A percentile compares a stretch with the other conserved stretches of the same genome.
Conservation (phyloP, 2,113 vertebrate genomes). For the Myrmecophaga tridactyla region DNA sequence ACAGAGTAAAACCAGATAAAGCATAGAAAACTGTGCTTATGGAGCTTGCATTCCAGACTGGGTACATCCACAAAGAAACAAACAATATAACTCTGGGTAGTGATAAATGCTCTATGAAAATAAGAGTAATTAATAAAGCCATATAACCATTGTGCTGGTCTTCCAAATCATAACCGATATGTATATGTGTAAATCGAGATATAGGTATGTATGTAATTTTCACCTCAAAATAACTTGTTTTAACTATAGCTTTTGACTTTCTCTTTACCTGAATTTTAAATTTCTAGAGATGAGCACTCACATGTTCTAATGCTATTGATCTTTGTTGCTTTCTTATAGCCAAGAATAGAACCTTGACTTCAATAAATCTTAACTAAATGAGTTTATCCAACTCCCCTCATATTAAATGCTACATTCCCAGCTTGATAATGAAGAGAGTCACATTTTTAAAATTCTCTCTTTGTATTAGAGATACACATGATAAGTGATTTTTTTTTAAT, state of each 20-base stretch:
- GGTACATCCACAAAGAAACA: not conserved
- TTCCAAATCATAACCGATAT: not conserved
- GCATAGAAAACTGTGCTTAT: fast-evolving
- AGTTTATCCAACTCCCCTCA: not conserved
- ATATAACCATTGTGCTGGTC: too few species aligned
- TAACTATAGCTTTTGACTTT: not conserved
- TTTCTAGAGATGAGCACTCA: not conserved
- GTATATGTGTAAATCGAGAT: not conserved
- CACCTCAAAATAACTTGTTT: not conserved
- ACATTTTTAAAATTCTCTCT: not conserved
- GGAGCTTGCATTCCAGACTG: not conserved
- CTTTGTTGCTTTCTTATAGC: not conserved
- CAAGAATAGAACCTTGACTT: not conserved
- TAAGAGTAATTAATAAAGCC: too few species aligned
- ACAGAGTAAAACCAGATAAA: not conserved
- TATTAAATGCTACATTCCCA: not conserved
- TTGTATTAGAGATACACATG: not conserved
- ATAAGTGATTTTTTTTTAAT: not conserved
- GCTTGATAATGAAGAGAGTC: not conserved
- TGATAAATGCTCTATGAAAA: not conserved
- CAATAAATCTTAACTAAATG: not conserved
- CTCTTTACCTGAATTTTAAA: not conserved
- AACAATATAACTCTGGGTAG: not conserved
- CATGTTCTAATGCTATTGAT: not conserved
- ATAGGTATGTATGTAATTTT: not conserved